These are phyloP conservation scores for Anableps anableps DNA, from an alignment of 2,797 vertebrate species.

Conservation along the genomic window DNA sequence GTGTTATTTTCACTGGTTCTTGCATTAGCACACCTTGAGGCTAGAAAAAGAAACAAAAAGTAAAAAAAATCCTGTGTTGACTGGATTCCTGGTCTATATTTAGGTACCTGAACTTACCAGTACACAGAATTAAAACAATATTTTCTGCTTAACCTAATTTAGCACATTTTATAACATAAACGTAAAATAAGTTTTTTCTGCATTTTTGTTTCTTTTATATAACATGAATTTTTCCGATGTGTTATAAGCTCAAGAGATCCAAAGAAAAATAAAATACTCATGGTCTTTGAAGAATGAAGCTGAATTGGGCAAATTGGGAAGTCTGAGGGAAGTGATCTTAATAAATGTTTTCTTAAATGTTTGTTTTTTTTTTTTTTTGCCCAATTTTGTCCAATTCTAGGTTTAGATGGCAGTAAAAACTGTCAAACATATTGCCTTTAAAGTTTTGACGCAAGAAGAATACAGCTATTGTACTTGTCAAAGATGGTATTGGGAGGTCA, in stretches of 20 bases:
- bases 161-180: neutral
- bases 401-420: neutral
- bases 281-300: neutral
- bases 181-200: neutral
- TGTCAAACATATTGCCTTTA: neutral
- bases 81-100: neutral
- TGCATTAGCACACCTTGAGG: slow-evolving; percentile 82
- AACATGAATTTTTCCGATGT: neutral
- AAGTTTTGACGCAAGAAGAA: neutral
- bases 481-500: neutral
- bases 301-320: neutral
- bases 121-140: neutral
- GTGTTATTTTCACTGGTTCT: slow-evolving; percentile 41
- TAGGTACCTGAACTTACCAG: neutral
- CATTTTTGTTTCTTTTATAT: neutral
- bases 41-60: slow-evolving; percentile 62
- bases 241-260: neutral
- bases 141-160: neutral
- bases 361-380: neutral
- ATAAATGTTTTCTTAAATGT: neutral
- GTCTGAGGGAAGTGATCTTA: neutral
- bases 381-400: neutral
- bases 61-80: neutral
- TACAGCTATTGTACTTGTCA: neutral
- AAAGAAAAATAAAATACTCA: neutral